These are phyloP conservation scores for Polyploca ridens DNA, from an alignment of 2,888 invertebrate genomes.

Conservation along the genomic window DNA sequence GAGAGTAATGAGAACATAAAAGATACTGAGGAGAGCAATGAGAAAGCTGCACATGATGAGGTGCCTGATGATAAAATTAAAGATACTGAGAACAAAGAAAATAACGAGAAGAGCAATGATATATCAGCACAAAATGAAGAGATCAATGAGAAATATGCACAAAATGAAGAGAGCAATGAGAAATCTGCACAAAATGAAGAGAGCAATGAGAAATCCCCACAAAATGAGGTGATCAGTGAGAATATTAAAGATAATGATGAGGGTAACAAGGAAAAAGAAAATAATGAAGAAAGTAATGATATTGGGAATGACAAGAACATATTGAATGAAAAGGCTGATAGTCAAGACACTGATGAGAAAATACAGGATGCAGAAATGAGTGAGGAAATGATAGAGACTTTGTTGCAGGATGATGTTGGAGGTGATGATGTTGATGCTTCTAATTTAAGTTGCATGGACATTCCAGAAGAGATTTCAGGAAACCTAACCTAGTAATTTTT, in stretches of 20 bases:
- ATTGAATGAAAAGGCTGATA: conserved; percentile 31
- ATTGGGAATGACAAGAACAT: conserved; percentile 21
- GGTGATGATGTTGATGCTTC: conserved; percentile 24
- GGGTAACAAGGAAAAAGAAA: conserved; percentile 20
- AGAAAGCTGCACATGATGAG: background rate
- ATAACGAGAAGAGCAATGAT: conserved; percentile 11
- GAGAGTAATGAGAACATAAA: background rate
- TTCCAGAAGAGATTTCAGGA: background rate
- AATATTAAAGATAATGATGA: conserved; percentile 17
- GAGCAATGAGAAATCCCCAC: background rate
- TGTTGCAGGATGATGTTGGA: conserved; percentile 59
- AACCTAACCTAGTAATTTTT: background rate
- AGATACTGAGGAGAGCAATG: background rate
- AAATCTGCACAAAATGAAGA: background rate
- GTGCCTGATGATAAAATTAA: conserved; percentile 12
- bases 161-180: background rate
- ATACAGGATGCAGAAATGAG: conserved; percentile 62
- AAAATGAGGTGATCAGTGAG: background rate
- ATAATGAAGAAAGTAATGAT: conserved; percentile 20
- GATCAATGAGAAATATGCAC: background rate
- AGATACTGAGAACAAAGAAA: conserved; percentile 11
- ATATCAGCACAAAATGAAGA: background rate
- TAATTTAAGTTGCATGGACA: background rate
- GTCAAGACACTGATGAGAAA: conserved; percentile 40
- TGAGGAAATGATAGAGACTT: conserved; percentile 66